Evolutionary conservation across 2,797 vertebrate genomes (phyloP), one percentile per base, ranked within the genome.

Genomic region (Pteronotus mesoamericanus): DNA sequence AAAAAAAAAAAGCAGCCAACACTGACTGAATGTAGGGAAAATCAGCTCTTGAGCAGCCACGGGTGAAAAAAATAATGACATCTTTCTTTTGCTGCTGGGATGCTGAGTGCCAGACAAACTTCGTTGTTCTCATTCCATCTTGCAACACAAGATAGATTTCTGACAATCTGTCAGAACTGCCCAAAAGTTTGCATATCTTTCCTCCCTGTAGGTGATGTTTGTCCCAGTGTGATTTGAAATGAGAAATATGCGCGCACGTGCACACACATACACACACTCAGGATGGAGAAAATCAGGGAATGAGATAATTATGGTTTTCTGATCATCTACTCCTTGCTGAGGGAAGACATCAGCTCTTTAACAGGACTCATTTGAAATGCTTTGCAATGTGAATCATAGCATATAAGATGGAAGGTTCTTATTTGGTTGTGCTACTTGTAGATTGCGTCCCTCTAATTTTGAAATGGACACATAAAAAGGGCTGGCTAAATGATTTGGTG

Each of bases 121-220:
- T 96, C 95, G 83, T 86, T 97, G 75, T 94, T 98, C 87, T 98
- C 94, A 84, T 98, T 98, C 85, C 95, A 79, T 93, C 68, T 97
- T 96, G 26, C 51, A 96, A 85, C 26, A 96, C 61, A 69, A 51
- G 39, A 39, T 78, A 32, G 39, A 14, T 64, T 97, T 97, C 95
- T 97, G 97, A 97, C 91, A 97, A 97, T 69, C 29, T 97, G 87
- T 92, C 93, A 97, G 71, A 89, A 89, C 69, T 96, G 9, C 89
- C 92, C 64, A 68, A 75, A 91, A 75, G 78, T 94, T 37, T 94
- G 80, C 34, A 42, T 82, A 86, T 0, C 4, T 5, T 3, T 7
- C 12, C 84, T 95, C 86, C 75, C 29, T 64, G 15, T 87, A 66
- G 37, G 15, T 89, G 91, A 95, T 94, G 7, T 2, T 12, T 15